Conservation (phyloP, 1,140 invertebrate genomes). For the Aphidius ervi region DNA sequence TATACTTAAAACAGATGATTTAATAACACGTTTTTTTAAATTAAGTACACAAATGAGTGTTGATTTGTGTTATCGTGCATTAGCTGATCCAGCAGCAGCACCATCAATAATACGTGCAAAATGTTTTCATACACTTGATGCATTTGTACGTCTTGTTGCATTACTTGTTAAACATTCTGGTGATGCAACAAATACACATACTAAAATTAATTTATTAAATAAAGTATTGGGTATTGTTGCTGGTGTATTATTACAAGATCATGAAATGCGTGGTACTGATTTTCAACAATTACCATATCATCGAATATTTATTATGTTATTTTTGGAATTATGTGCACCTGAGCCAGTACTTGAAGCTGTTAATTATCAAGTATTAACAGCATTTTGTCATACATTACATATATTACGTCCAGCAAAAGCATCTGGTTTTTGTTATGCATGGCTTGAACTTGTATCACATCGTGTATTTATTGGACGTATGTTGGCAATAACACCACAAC, state of each 20-base stretch:
- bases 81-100: slow-evolving; percentile 59
- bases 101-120: slow-evolving; percentile 74
- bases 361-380: slow-evolving; percentile 78
- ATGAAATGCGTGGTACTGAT: slow-evolving; percentile 79
- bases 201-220: slow-evolving; percentile 95
- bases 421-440: slow-evolving; percentile 96
- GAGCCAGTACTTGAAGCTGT: slow-evolving; percentile 90
- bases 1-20: slow-evolving; percentile 94
- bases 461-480: slow-evolving; percentile 93
- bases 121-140: slow-evolving; percentile 93
- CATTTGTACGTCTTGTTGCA: slow-evolving; percentile 90
- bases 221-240: slow-evolving; percentile 95
- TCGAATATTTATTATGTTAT: slow-evolving; percentile 94
- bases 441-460: slow-evolving; percentile 96
- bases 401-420: slow-evolving; percentile 90
- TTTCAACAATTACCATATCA: slow-evolving; percentile 98
- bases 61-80: slow-evolving; percentile 83
- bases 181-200: slow-evolving; percentile 81
- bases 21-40: slow-evolving; percentile 95
- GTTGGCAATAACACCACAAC: slow-evolving; percentile 80
- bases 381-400: slow-evolving; percentile 88
- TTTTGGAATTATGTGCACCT: slow-evolving; percentile 90
- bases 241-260: slow-evolving; percentile 90
- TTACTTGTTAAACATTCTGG: slow-evolving; percentile 94
- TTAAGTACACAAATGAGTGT: slow-evolving; percentile 96